Evolutionary conservation across 2,888 invertebrate species (phyloP), one percentile per base, ranked within the genome.

Genomic region (Iphiclides podalirius): DNA sequence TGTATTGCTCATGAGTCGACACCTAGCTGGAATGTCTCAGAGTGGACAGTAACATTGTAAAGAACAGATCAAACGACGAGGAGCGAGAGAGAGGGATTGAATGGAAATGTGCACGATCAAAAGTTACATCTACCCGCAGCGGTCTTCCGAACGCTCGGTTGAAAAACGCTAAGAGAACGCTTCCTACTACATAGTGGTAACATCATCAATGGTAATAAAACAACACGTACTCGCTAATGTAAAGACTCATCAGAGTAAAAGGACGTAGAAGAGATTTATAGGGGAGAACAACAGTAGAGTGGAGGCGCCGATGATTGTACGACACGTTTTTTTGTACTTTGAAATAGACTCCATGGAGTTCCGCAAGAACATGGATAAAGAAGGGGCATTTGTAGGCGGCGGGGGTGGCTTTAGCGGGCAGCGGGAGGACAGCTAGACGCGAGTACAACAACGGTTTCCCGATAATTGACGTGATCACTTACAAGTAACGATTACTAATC

Each of bases 381-480:
- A n/a, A n/a, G n/a, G n/a, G n/a, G n/a, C n/a, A n/a, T n/a, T n/a
- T 20, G 20, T 4, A 20, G 20, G 20, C 20, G 20, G n/a, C n/a
- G n/a, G n/a, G n/a, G n/a, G n/a, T n/a, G n/a, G n/a, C n/a, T n/a
- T n/a, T n/a, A 40, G 50, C 40, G 31, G 51, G 37, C 11, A 34
- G 35, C 28, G 50, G 35, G 31, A 46, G 31, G n/a, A 45, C 28
- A 41, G 28, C 41, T 40, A 43, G 40, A 45, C 44, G 31, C 45
- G 42, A 40, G 33, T 46, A 43, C 26, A 52, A 52, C 20, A 20
- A n/a, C n/a, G n/a, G n/a, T 54, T 64, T 36, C 56, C 68, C 64
- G 60, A 78, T 87, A 86, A 87, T 87, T 87, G 86, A 87, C 86
- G 78, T 72, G 73, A 72, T 74, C 67, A 75, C 84, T 83, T 83